Percentiles rank a stretch among this genome's conserved stretches.
Evolutionary conservation across 2,113 vertebrate species (phyloP).

Genomic region (Neolamprologus brichardi): DNA sequence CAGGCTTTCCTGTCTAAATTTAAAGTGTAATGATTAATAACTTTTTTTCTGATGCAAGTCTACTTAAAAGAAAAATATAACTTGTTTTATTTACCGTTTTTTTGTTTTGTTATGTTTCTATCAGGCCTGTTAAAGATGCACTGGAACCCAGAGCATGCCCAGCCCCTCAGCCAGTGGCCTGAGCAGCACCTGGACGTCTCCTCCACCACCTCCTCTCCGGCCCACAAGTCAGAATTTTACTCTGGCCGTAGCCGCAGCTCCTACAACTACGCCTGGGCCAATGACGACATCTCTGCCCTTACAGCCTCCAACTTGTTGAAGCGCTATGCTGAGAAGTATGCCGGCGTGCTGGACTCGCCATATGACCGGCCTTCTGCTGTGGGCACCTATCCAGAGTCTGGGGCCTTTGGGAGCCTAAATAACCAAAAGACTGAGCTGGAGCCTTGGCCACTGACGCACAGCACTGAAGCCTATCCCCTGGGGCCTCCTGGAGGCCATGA

Average conservation of each 20-base stretch:
- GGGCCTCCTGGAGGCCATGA: conserved; percentile 77
- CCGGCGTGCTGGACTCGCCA: conserved; percentile 83
- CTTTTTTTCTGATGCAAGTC: background rate
- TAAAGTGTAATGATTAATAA: background rate
- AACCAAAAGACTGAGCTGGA: conserved; percentile 86
- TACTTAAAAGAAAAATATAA: background rate
- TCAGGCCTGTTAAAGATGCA: conserved; percentile 93
- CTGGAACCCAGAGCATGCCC: conserved; percentile 99
- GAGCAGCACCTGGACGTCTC: conserved; percentile 98
- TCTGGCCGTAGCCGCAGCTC: conserved; percentile 76
- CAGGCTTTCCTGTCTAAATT: background rate
- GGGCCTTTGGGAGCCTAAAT: conserved; percentile 77
- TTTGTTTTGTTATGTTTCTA: background rate
- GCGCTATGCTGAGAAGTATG: conserved; percentile 95
- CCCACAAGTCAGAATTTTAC: conserved; percentile 88
- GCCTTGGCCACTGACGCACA: conserved; percentile 80
- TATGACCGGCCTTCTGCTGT: conserved; percentile 81
- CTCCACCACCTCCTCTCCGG: conserved; percentile 92
- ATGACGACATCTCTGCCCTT: conserved; percentile 93
- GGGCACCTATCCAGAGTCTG: conserved; percentile 75
- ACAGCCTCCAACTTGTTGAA: conserved; percentile 96
- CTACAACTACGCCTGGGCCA: conserved; percentile 94
- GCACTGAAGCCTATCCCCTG: conserved; percentile 79
- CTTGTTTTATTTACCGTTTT: background rate
- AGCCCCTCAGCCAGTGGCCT: conserved; percentile 96